These are phyloP conservation scores for Eublepharis macularius DNA, from an alignment of 2,113 vertebrate species.

Conservation along the genomic window DNA sequence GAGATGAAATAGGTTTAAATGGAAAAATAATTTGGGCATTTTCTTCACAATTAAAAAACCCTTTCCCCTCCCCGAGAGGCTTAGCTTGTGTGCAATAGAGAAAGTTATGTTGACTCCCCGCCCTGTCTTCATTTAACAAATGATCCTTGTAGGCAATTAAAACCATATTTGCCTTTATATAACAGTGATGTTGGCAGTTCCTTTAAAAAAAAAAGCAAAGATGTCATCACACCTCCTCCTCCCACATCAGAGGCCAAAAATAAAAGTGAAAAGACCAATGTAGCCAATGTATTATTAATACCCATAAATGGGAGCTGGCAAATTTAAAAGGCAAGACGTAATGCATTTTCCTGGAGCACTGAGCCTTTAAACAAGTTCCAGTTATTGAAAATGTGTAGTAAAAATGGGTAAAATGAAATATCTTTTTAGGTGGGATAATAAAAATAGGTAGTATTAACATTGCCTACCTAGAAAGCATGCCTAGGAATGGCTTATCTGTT, in stretches of 20 bases:
- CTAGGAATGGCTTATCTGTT: conserved; percentile 26
- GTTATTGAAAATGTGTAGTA: conserved; percentile 66
- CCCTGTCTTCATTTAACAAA: neutral
- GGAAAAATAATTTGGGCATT: conserved; percentile 66
- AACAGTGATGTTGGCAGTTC: conserved; percentile 32
- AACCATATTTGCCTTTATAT: conserved; percentile 35
- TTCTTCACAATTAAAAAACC: conserved; percentile 53
- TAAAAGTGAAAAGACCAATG: conserved; percentile 65
- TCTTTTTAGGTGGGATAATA: conserved; percentile 62
- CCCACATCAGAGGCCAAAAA: conserved; percentile 55
- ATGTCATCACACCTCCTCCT: neutral
- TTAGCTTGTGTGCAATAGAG: conserved; percentile 24
- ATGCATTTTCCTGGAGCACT: conserved; percentile 54
- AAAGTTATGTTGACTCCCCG: conserved; percentile 18
- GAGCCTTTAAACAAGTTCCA: conserved; percentile 67
- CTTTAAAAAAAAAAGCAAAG: neutral
- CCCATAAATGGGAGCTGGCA: conserved; percentile 53
- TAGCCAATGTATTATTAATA: conserved; percentile 73
- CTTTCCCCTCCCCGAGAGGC: conserved; percentile 44
- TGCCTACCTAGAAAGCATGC: neutral
- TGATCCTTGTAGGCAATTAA: neutral
- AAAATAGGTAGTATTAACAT: conserved; percentile 46
- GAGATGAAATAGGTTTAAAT: conserved; percentile 61
- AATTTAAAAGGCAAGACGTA: conserved; percentile 58
- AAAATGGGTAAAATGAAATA: conserved; percentile 63